A percentile compares a stretch with the other conserved stretches of the same genome.
These are phyloP conservation scores for Crocallis elinguaria DNA, from an alignment of 2,888 invertebrate species.

Conservation along the genomic window DNA sequence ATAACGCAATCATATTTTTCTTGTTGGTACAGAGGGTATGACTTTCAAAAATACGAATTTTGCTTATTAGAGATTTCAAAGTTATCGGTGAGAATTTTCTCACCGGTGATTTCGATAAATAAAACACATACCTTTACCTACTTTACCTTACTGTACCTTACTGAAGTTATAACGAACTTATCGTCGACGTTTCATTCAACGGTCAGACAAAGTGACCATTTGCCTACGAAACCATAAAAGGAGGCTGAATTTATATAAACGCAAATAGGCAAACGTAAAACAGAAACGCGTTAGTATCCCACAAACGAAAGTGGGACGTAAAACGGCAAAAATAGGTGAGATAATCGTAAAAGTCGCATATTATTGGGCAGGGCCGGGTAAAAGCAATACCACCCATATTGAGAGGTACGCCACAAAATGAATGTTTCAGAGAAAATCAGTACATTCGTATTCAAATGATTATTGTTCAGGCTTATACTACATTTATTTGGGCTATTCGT, in stretches of 20 bases:
- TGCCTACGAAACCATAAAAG: neutral
- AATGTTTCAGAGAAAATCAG: constrained; percentile 64
- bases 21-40: no score
- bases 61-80: no score
- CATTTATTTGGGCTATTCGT: constrained; percentile 74
- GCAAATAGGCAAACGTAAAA: constrained; percentile 7
- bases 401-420: constrained; percentile 44
- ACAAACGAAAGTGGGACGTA: constrained; percentile 38
- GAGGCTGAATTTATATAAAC: no score
- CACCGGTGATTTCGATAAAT: no score
- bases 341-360: constrained; percentile 46
- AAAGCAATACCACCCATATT: constrained; percentile 44
- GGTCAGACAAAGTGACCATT: no score
- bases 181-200: no score
- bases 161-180: no score
- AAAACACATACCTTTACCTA: no score
- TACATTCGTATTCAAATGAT: constrained; percentile 83
- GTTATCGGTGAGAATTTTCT: no score
- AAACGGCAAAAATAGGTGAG: constrained; percentile 43
- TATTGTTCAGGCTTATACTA: constrained; percentile 77
- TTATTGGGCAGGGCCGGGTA: constrained; percentile 39
- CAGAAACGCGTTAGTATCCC: constrained; percentile 24
- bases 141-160: no score
- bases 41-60: no score
- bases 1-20: no score